Base-by-base conservation (phyloP, 1,140 invertebrate genomes). In the Catajapyx aquilonaris region DNA sequence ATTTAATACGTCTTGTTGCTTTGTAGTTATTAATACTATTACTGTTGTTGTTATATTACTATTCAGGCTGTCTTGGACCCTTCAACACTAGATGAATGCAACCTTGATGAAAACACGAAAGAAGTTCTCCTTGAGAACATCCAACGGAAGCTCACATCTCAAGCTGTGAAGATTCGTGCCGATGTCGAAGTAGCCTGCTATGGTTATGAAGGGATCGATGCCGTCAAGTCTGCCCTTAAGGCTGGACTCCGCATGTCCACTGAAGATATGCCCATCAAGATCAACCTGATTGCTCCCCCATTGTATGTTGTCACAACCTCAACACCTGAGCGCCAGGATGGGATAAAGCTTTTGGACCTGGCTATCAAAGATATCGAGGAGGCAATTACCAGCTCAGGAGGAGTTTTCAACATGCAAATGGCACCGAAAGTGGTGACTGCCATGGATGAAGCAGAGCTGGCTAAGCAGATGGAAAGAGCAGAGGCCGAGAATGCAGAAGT, bases 131-230 rank as follows among this genome's bases (percentile, higher is more conserved):
- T 98, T 33, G 79, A 76, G 43, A 95, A 98, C 54, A 98, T 99
- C 43, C 86, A 85, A 54, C 68, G 90, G 34, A 91, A 96, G 58
- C 62, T 99, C 10, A 97, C 93, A 22, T 94, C 91, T 15, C 93
- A 97, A 60, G 86, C 91, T 15, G 87, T 98, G 0, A 98, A 98
- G 69, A 94, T 96, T 40, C 68, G 93, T 50, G 81, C 91, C 18
- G 93, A 98, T 54, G 86, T 99, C 50, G 91, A 98, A 62, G 93
- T 94, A 47, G 88, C 90, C 0, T 98, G 93, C 61, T 99, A 94
- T 52, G 90, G 84, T 3, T 96, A 95, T 53, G 93, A 98, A 59
- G 95, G 95, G 20, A 95, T 99, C 48, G 93, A 98, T 68, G 95
- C 95, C 25, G 91, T 99, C 0, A 97, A 97, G 59, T 66, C 75